A percentile compares a stretch with the other conserved stretches of the same genome.
Evolutionary conservation across 2,797 vertebrate species (phyloP).

Genomic region (Gorsachius magnificus): DNA sequence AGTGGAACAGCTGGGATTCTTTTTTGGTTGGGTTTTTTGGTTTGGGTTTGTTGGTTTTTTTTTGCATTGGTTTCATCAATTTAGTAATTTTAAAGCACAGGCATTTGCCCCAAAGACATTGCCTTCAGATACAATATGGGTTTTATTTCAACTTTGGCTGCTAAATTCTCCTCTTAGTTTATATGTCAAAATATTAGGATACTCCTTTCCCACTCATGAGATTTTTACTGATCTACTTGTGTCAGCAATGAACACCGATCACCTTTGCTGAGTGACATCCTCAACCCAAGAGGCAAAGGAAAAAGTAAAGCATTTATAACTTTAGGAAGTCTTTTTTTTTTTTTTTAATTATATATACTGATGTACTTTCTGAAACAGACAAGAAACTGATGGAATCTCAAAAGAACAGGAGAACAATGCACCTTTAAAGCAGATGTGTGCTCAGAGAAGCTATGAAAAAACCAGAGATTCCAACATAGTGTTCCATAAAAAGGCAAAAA

Average conservation of each 20-base stretch:
- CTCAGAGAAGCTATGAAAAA: neutral
- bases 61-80: neutral
- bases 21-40: neutral
- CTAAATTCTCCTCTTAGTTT: slow-evolving; percentile 44
- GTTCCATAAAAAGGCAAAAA: neutral
- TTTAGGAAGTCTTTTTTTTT: neutral
- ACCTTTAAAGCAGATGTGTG: neutral
- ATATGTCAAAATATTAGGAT: slow-evolving; percentile 38
- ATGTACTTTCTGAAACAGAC: neutral
- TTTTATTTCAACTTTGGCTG: slow-evolving; percentile 49
- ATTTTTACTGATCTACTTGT: neutral
- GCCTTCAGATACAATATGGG: slow-evolving; percentile 9
- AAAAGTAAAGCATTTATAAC: neutral
- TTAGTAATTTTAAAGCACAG: slow-evolving; percentile 35
- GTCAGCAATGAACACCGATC: neutral
- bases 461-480: neutral
- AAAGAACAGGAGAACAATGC: neutral
- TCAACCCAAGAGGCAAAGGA: neutral
- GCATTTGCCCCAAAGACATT: neutral
- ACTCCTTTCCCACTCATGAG: neutral
- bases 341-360: neutral
- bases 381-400: neutral
- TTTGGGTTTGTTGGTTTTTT: neutral
- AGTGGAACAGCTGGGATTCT: slow-evolving; percentile 52
- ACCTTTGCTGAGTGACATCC: neutral